These are phyloP conservation scores for Melanerpes formicivorus DNA, from an alignment of 2,113 vertebrate species.

Conservation along the genomic window DNA sequence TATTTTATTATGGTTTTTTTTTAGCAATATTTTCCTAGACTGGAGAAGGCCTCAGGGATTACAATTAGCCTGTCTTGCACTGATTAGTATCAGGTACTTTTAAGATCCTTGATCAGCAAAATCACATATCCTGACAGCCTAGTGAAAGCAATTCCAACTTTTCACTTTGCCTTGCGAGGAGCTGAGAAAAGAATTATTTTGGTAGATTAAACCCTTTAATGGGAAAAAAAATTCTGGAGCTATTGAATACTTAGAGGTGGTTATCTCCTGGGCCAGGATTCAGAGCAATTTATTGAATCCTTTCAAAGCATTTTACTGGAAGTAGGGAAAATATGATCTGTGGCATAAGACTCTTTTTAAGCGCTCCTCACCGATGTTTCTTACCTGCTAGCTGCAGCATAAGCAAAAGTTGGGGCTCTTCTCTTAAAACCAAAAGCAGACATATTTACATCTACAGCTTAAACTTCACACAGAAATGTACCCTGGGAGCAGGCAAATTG, in stretches of 20 bases:
- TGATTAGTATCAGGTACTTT: slow-evolving; percentile 24
- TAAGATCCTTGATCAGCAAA: slow-evolving; percentile 1
- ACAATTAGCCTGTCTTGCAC: slow-evolving; percentile 14
- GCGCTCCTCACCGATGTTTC: background rate
- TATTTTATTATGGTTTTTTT: background rate
- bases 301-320: background rate
- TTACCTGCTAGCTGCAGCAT: background rate
- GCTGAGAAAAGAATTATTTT: background rate
- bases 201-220: background rate
- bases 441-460: background rate
- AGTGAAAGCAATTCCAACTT: background rate
- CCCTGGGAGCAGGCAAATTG: background rate
- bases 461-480: background rate
- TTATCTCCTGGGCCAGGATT: background rate
- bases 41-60: background rate
- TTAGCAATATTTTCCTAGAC: background rate
- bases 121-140: background rate
- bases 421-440: background rate
- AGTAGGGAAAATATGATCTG: background rate
- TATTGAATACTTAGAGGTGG: background rate
- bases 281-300: background rate
- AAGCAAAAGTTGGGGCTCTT: background rate
- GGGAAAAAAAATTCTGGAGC: background rate
- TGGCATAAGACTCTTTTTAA: background rate
- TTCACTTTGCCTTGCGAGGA: background rate